Base-by-base conservation (phyloP, 1,140 invertebrate genomes). In the Sarcophaga peregrina region DNA sequence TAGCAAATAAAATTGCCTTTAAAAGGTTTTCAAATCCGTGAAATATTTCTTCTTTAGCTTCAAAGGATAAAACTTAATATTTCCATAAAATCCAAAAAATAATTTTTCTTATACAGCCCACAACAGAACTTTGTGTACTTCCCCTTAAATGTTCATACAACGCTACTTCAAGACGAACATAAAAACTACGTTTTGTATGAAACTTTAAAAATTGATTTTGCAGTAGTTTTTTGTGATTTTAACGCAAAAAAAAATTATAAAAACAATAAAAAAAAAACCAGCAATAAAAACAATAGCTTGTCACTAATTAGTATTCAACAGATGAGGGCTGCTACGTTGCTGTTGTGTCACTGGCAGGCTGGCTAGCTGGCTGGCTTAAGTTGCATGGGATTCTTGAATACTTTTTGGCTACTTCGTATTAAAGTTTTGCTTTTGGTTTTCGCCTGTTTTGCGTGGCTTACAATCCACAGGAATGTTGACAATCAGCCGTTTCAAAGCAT, bases 231-330 rank as follows among this genome's bases (percentile, higher is more conserved):
- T 78, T 78, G 50, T 78, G 47, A 15, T 17, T 78, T 25, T 20
- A 78, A 78, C 47, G 75, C n/a, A 50, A 20, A 78, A 50, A 78
- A 37, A 37, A 37, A 20, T 8, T 50, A 72, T 25, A 72, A 72
- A 37, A 37, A 37, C 25, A 37, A 37, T 37, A 72, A 72, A 72
- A 20, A 25, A 9, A 17, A 72, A 72, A 54, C 17, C 6, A 72
- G 3, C 37, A 25, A 72, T 20, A 72, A 50, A 78, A 78, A 78
- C 75, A 78, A 78, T 78, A 50, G 75, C 75, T 78, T 50, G 75
- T 78, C 48, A 17, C 75, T 78, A 78, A 78, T 78, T 78, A 78
- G 75, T 78, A 78, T 78, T 50, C 75, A 78, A 78, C 75, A 78
- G 75, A 78, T 78, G 75, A 78, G 75, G 75, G 75, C 47, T 52